These are phyloP conservation scores for Theropithecus gelada DNA, from an alignment of 2,113 vertebrate species.

Conservation along the genomic window DNA sequence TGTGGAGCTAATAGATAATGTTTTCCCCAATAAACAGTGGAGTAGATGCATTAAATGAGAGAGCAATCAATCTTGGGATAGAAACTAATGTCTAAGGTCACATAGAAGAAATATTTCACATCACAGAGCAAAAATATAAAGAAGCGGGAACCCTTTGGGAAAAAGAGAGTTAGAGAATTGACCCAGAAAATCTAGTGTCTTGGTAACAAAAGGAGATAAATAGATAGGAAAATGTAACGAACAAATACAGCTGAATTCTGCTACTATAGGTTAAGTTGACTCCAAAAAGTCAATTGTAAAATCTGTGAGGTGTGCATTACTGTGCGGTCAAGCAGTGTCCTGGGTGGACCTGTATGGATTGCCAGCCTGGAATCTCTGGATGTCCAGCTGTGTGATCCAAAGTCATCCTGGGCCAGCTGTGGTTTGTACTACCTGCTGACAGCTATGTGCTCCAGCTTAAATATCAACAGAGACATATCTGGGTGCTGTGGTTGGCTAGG, in stretches of 20 bases:
- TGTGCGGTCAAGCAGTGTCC: not conserved
- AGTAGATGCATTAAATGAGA: not conserved
- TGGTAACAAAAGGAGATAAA: not conserved
- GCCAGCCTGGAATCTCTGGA: not conserved
- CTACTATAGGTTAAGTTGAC: not conserved
- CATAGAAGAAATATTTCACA: not conserved
- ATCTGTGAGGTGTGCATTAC: not conserved
- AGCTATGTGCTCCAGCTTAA: not conserved
- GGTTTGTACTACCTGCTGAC: not conserved
- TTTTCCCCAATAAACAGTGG: not conserved
- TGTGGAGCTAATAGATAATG: not conserved
- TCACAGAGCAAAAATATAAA: not conserved
- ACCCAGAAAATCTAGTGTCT: not conserved
- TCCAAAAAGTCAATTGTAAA: not conserved
- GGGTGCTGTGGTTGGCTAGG: not conserved
- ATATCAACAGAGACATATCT: not conserved
- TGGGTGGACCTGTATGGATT: not conserved
- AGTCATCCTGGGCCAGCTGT: not conserved
- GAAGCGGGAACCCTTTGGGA: not conserved
- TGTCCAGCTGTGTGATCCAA: not conserved
- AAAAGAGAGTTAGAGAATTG: not conserved
- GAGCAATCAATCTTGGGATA: not conserved
- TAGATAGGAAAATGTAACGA: not conserved
- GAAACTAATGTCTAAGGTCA: not conserved
- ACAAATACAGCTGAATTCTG: not conserved